Evolutionary conservation across 2,888 invertebrate genomes (phyloP), one percentile per base, ranked within the genome.

Genomic region (Diloba caeruleocephala): DNA sequence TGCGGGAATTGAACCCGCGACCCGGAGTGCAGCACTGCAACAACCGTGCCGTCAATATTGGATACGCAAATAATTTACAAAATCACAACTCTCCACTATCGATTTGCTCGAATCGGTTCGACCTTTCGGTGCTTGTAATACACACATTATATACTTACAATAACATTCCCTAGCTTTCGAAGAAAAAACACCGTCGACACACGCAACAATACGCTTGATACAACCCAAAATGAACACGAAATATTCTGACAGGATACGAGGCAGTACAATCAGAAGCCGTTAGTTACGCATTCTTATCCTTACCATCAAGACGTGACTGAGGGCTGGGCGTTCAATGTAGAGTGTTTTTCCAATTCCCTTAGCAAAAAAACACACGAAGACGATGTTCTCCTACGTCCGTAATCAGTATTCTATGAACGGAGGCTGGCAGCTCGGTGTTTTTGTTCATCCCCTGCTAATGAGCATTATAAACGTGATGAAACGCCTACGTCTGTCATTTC

Each of bases 371-470:
- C 33, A 45, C 48, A 44, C 19, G 19, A 29, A 17, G 10, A 21
- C 17, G 15, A 28, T 21, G 9, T 19, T 13, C 19, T 26, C n/a
- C 17, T 23, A n/a, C 28, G 37, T 9, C 31, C 26, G 39, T 45
- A 41, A 57, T 67, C 52, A 56, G 56, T 70, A 71, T 67, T 70
- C 67, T 41, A 56, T 61, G 33, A 50, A 33, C 53, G 48, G 7
- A 8, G 14, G 29, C 31, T 25, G 32, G 37, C 13, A 41, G 36
- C 46, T 46, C 37, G 36, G 37, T 54, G 66, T 67, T 64, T 60
- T 64, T 64, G 52, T 54, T 52, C 53, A 36, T 43, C 33, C 32
- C 6, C 43, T 13, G 21, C 61, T 70, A 70, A 70, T 64, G 61
- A 67, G 48, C 52, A 29, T 39, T 37, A 59, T 54, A 58, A 53